Evolutionary conservation across 37 sponge, comb jelly and placozoan genomes (phyloP).

Genomic region (Spongia lamella): DNA sequence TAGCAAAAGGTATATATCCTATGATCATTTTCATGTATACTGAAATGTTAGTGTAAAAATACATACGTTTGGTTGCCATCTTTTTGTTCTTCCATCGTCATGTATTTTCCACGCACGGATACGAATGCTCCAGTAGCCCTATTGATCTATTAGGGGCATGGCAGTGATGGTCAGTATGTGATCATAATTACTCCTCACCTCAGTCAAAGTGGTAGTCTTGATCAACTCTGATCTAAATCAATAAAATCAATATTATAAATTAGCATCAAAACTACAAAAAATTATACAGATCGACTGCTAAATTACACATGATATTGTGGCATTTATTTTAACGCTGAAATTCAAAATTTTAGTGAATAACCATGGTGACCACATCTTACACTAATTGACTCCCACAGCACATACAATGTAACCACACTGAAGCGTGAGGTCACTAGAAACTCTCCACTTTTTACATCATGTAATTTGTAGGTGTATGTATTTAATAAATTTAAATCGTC

Average conservation of each 20-base stretch:
- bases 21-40: background rate
- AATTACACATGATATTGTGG: no score
- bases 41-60: background rate
- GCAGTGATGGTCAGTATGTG: background rate
- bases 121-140: slow-evolving; percentile 63
- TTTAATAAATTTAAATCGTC: no score
- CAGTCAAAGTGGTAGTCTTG: slow-evolving; percentile 38
- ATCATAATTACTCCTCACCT: slow-evolving; percentile 6
- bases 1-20: background rate
- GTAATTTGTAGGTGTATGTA: no score
- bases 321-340: no score
- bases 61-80: slow-evolving; percentile 9
- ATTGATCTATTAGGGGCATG: slow-evolving; percentile 24
- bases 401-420: no score
- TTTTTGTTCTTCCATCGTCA: slow-evolving; percentile 53
- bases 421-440: no score
- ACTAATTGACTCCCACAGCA: no score
- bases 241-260: slow-evolving; percentile 3
- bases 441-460: no score
- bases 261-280: no score
- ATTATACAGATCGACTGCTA: no score
- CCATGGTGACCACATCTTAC: no score
- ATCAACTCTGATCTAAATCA: slow-evolving; percentile 30
- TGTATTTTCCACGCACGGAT: slow-evolving; percentile 55
- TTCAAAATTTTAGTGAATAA: no score